A percentile compares a stretch with the other conserved stretches of the same genome.
phyloP scores from a whole-genome alignment of 2,888 invertebrate genomes.

The Morpho achilles region DNA sequence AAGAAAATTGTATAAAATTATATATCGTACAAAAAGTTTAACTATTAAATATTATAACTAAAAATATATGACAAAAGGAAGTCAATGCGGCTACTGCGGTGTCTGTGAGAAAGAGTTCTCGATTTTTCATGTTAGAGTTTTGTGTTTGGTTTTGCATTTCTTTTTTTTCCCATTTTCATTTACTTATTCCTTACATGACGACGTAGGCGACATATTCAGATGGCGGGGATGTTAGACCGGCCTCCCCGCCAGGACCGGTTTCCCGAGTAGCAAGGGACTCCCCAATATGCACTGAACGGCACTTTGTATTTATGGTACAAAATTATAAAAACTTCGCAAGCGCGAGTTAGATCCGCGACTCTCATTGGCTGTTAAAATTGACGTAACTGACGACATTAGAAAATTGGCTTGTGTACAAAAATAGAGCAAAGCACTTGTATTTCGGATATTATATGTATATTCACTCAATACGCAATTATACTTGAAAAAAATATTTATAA shows the following conservation, averaged over 20 bases:
- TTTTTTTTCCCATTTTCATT: slow-evolving; percentile 27
- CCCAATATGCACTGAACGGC: slow-evolving; percentile 21
- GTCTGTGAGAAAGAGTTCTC: slow-evolving; percentile 43
- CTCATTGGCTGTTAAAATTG: slow-evolving; percentile 35
- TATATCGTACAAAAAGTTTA: no score
- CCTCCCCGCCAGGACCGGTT: slow-evolving; percentile 46
- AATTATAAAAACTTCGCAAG: slow-evolving; percentile 45
- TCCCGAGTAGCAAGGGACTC: slow-evolving; percentile 51
- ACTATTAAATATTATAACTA: neutral
- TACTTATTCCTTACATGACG: no score
- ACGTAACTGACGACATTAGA: slow-evolving; percentile 19
- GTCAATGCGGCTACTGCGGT: slow-evolving; percentile 49
- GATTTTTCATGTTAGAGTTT: slow-evolving; percentile 42
- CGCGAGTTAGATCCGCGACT: slow-evolving; percentile 47
- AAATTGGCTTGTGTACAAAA: no score
- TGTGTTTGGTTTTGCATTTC: no score
- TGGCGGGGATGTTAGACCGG: slow-evolving; percentile 45
- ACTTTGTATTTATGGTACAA: slow-evolving; percentile 31
- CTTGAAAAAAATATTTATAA: no score
- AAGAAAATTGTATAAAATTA: no score
- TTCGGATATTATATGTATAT: no score
- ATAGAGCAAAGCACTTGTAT: no score
- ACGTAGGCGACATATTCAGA: slow-evolving; percentile 31
- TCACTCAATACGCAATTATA: no score
- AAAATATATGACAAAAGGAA: slow-evolving; percentile 36